Evolutionary conservation across 2,888 invertebrate genomes (phyloP).

Genomic region (Abrostola triplasia): DNA sequence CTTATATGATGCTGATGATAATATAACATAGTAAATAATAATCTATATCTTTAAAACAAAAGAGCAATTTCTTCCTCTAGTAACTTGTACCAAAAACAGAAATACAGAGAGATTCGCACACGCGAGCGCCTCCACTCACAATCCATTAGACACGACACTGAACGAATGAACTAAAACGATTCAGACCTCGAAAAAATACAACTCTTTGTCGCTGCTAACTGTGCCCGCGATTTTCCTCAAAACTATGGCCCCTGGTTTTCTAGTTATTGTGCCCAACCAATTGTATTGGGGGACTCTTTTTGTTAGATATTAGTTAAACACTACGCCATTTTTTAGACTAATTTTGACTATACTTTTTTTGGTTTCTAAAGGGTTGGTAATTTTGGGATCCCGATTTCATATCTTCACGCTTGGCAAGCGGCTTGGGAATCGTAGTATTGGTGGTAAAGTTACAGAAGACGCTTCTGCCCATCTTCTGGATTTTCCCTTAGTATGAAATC

Average conservation of each 20-base stretch:
- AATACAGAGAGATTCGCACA: constrained; percentile 69
- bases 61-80: constrained; percentile 4
- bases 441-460: too few relatives aligned
- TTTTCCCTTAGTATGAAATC: too few relatives aligned
- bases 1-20: too few relatives aligned
- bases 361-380: neutral
- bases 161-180: constrained; percentile 72
- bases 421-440: too few relatives aligned
- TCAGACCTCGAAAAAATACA: constrained; percentile 64
- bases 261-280: neutral
- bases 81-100: constrained; percentile 36
- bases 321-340: too few relatives aligned
- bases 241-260: constrained; percentile 6
- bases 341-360: neutral
- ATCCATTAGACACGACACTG: constrained; percentile 77
- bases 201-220: constrained; percentile 56
- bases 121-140: constrained; percentile 74
- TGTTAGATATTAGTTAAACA: neutral
- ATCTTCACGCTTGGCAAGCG: too few relatives aligned
- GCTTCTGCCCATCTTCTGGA: too few relatives aligned
- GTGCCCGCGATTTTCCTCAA: constrained; percentile 43
- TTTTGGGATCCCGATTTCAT: too few relatives aligned
- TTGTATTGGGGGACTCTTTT: neutral
- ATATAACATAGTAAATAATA: too few relatives aligned
- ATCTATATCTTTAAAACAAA: neutral